phyloP scores from a whole-genome alignment of 1,140 invertebrate genomes.

The Lanistes nyassanus region DNA sequence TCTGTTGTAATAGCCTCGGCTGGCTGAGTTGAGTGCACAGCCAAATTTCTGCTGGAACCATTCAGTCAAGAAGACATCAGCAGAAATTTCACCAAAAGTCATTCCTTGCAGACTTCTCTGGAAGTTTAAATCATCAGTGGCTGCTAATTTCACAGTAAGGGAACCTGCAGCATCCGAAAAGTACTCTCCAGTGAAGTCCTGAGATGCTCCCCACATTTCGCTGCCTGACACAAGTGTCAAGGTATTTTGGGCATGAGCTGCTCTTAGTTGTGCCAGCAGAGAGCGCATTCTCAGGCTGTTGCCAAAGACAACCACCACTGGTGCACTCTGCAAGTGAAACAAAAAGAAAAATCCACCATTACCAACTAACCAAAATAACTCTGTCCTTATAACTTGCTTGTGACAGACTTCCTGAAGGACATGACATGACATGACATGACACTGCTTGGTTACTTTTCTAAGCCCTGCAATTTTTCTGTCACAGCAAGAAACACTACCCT shows the following conservation, averaged over 20 bases:
- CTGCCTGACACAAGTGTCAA: slow-evolving; percentile 49
- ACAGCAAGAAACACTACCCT: slow-evolving; percentile 21
- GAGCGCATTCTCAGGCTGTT: slow-evolving; percentile 27
- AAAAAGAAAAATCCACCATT: too few relatives aligned
- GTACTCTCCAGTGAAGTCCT: slow-evolving; percentile 30
- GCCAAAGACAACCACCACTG: slow-evolving; percentile 44
- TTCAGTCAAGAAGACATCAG: slow-evolving; percentile 39
- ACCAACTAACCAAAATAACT: too few relatives aligned
- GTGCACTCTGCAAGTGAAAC: slow-evolving; percentile 26
- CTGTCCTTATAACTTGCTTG: too few relatives aligned
- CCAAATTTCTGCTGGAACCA: slow-evolving; percentile 53
- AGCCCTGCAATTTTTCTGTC: slow-evolving; percentile 7
- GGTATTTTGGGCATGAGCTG: slow-evolving; percentile 22
- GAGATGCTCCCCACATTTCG: slow-evolving; percentile 39
- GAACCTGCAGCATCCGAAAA: slow-evolving; percentile 40
- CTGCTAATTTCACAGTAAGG: slow-evolving; percentile 38
- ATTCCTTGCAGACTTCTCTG: slow-evolving; percentile 36
- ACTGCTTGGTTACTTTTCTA: slow-evolving; percentile 29
- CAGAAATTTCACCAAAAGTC: slow-evolving; percentile 25
- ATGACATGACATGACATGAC: slow-evolving; percentile 40
- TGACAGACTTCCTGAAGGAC: slow-evolving; percentile 3
- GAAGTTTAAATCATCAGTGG: slow-evolving; percentile 26
- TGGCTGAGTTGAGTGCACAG: slow-evolving; percentile 52
- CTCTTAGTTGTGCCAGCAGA: slow-evolving; percentile 38
- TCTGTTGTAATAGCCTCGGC: slow-evolving; percentile 34